Percentiles rank a stretch among this genome's conserved stretches.
phyloP scores from a whole-genome alignment of 2,888 invertebrate species.

The Cyaniris semiargus region DNA sequence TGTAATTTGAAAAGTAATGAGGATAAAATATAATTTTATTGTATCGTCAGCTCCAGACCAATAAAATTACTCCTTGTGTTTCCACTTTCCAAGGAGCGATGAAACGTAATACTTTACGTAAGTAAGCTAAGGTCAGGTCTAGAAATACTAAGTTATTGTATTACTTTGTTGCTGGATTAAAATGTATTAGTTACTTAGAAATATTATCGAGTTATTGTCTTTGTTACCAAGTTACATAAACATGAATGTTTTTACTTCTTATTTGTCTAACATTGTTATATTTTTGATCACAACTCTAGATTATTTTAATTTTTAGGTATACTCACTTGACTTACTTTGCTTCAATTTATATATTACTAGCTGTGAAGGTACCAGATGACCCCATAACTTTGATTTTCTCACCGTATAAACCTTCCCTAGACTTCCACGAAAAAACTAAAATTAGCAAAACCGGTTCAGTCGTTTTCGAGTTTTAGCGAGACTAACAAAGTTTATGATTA shows the following conservation, averaged over 20 bases:
- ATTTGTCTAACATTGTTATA: not conserved
- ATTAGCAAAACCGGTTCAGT: too few species aligned
- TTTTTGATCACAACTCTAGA: too few species aligned
- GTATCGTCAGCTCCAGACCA: not conserved
- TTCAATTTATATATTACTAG: too few species aligned
- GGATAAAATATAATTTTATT: not conserved
- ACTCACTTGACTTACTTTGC: too few species aligned
- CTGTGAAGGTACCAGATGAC: too few species aligned
- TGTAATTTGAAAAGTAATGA: not conserved
- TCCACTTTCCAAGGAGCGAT: not conserved
- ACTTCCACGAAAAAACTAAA: too few species aligned
- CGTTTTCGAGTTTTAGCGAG: too few species aligned
- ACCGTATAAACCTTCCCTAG: too few species aligned
- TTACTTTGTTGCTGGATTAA: not conserved
- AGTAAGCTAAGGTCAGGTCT: slow-evolving; percentile 3
- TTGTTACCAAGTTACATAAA: not conserved
- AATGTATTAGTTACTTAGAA: not conserved
- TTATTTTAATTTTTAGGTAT: too few species aligned
- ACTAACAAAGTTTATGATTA: too few species aligned
- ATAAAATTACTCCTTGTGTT: slow-evolving; percentile 10
- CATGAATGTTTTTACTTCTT: not conserved
- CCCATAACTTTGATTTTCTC: too few species aligned
- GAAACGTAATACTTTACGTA: not conserved
- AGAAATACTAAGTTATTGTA: not conserved
- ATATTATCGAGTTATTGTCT: slow-evolving; percentile 1